phyloP scores from a whole-genome alignment of 2,797 vertebrate genomes.

The Gymnopithys bicolor region DNA sequence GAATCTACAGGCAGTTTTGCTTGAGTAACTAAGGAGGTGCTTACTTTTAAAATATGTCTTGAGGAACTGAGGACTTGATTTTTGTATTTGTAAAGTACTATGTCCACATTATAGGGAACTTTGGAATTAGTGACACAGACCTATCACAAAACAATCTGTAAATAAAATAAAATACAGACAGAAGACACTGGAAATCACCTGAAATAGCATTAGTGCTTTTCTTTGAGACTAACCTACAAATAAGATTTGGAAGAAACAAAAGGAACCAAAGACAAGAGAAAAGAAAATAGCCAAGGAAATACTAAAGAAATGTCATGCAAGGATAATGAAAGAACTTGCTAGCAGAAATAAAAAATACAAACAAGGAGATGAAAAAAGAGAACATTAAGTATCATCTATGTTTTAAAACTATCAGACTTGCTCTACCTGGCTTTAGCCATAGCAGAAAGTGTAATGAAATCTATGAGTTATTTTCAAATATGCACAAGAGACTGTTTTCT shows the following conservation, averaged over 20 bases:
- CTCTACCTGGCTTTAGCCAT: background rate
- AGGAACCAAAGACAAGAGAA: background rate
- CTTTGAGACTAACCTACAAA: background rate
- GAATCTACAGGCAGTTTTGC: background rate
- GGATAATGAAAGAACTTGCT: conserved; percentile 13
- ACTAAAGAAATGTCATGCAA: background rate
- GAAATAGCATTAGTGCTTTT: conserved; percentile 16
- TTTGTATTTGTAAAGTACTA: background rate
- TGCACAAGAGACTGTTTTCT: background rate
- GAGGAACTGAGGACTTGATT: background rate
- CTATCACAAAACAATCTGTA: background rate
- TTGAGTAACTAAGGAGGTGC: background rate
- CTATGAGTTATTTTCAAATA: conserved; percentile 3
- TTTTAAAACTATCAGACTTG: conserved; percentile 1
- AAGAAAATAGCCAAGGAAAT: background rate
- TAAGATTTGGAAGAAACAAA: conserved; percentile 31
- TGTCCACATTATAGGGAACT: background rate
- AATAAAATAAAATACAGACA: conserved; percentile 13
- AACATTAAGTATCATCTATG: background rate
- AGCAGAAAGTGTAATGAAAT: conserved; percentile 4
- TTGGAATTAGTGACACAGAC: background rate
- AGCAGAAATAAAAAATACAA: conserved; percentile 27
- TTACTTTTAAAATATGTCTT: background rate
- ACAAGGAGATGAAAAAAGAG: conserved; percentile 16
- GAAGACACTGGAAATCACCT: conserved; percentile 6